Evolutionary conservation across 2,797 vertebrate genomes (phyloP).

Genomic region (Distichodus sexfasciatus): DNA sequence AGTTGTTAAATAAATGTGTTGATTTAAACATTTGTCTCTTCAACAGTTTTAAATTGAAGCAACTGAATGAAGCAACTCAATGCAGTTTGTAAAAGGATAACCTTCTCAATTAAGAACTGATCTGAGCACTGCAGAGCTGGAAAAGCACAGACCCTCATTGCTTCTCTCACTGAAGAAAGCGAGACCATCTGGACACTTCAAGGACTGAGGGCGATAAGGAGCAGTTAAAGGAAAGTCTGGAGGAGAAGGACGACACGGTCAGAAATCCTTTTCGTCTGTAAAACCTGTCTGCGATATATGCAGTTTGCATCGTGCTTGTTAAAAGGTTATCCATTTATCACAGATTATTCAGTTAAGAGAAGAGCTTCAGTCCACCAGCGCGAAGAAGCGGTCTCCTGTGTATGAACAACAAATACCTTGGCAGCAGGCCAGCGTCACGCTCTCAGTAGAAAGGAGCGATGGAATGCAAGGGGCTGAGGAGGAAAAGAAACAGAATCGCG

Average conservation of each 20-base stretch:
- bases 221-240: conserved; percentile 51
- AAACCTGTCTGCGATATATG: too few species aligned
- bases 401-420: not conserved
- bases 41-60: conserved; percentile 28
- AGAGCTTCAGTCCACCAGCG: conserved; percentile 20
- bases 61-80: conserved; percentile 45
- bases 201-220: conserved; percentile 51
- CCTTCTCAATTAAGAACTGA: conserved; percentile 11
- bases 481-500: conserved; percentile 61
- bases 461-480: conserved; percentile 52
- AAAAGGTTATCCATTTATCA: too few species aligned
- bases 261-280: not conserved
- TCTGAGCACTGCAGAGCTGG: conserved; percentile 3
- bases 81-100: conserved; percentile 25
- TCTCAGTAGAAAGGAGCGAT: conserved; percentile 63
- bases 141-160: conserved; percentile 51
- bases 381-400: conserved; percentile 40
- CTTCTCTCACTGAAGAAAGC: conserved; percentile 61
- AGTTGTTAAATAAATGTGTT: too few species aligned
- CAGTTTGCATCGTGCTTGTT: too few species aligned
- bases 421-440: conserved; percentile 50
- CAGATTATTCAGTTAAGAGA: conserved; percentile 29
- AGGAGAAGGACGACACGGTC: conserved; percentile 61
- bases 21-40: not conserved
- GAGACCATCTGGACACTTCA: conserved; percentile 67